These are phyloP conservation scores for Bufo gargarizans DNA, from an alignment of 2,113 vertebrate species.

Conservation along the genomic window DNA sequence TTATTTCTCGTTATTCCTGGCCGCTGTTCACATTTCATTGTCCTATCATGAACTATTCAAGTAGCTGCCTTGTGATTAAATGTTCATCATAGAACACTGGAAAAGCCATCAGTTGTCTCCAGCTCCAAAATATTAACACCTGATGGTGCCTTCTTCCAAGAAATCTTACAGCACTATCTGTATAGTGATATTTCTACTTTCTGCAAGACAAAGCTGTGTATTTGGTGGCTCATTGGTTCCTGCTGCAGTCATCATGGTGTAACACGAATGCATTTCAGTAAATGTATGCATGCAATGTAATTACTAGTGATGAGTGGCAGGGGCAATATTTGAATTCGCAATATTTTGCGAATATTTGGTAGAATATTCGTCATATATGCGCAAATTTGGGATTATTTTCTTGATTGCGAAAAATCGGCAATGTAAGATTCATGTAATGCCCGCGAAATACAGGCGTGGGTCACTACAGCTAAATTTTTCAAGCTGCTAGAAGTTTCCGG, in stretches of 20 bases:
- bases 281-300: no score
- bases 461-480: no score
- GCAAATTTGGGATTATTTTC: no score
- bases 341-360: no score
- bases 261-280: no score
- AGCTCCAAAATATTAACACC: slow-evolving; percentile 5
- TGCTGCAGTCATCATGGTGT: neutral
- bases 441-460: no score
- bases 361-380: no score
- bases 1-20: neutral
- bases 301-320: no score
- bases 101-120: slow-evolving; percentile 28
- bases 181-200: neutral
- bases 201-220: neutral
- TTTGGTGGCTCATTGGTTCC: neutral
- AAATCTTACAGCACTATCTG: slow-evolving; percentile 15
- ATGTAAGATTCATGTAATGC: no score
- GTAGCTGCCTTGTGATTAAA: neutral
- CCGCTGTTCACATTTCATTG: neutral
- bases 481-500: no score
- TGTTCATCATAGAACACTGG: neutral
- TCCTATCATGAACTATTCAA: slow-evolving; percentile 25
- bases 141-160: slow-evolving; percentile 21
- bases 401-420: no score
- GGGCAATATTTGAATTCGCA: no score